Conservation (phyloP, 2,888 invertebrate genomes). For the Hydrotaea cyrtoneurina region DNA sequence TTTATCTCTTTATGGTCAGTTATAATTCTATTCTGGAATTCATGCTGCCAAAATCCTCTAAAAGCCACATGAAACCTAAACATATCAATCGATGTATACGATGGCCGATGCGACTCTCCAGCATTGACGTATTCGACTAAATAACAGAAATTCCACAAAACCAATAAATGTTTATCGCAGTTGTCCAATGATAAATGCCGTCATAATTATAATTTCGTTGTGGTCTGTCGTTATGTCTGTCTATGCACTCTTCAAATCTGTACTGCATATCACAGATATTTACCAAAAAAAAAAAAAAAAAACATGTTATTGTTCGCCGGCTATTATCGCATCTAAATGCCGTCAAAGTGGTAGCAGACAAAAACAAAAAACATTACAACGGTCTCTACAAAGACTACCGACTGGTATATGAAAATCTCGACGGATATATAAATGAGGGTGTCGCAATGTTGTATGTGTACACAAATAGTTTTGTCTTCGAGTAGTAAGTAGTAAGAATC, state of each 20-base stretch:
- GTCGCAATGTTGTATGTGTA: not conserved
- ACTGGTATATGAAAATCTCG: not conserved
- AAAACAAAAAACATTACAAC: not conserved
- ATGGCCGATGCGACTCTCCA: not conserved
- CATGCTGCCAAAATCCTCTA: no score
- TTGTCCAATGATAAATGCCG: slow-evolving; percentile 3
- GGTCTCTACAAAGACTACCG: not conserved
- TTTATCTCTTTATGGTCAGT: no score
- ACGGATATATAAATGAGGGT: slow-evolving; percentile 13
- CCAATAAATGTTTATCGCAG: not conserved
- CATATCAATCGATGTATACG: not conserved
- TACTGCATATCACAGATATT: not conserved
- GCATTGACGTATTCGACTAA: not conserved
- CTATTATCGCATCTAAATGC: not conserved
- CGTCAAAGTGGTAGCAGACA: not conserved
- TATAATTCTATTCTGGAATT: no score
- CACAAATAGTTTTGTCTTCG: not conserved
- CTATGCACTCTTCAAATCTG: not conserved
- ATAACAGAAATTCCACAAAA: not conserved
- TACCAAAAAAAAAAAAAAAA: not conserved
- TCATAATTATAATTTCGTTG: slow-evolving; percentile 7
- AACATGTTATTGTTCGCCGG: not conserved
- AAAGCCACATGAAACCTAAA: not conserved
- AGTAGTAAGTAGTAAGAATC: not conserved
- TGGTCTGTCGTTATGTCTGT: not conserved